phyloP scores from a whole-genome alignment of 2,888 invertebrate species.

The Plagiodera versicolora region DNA sequence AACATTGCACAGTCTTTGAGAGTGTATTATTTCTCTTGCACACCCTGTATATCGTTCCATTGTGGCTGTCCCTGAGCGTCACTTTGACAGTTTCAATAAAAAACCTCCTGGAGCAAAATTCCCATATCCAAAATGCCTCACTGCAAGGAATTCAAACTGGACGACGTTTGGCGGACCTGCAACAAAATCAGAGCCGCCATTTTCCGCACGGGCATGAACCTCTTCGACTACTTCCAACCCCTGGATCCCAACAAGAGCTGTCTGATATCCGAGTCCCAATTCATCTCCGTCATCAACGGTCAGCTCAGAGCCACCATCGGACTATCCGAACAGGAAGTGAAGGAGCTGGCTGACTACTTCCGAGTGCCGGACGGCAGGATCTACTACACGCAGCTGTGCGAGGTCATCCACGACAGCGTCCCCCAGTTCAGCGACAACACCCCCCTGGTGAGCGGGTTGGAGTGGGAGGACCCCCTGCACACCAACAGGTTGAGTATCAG shows the following conservation, averaged over 20 bases:
- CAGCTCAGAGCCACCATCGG: conserved; percentile 68
- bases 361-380: conserved; percentile 78
- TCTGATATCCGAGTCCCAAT: conserved; percentile 74
- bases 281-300: conserved; percentile 70
- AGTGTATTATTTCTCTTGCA: too few species aligned
- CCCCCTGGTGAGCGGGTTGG: conserved; percentile 59
- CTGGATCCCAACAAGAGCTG: conserved; percentile 70
- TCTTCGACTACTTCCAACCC: conserved; percentile 70
- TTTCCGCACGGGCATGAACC: conserved; percentile 70
- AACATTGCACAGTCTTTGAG: too few species aligned
- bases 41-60: too few species aligned
- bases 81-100: neutral
- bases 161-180: conserved; percentile 77
- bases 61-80: too few species aligned
- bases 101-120: neutral
- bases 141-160: conserved; percentile 56
- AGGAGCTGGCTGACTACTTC: conserved; percentile 76
- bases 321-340: conserved; percentile 71
- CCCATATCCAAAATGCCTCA: conserved; percentile 34
- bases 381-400: conserved; percentile 74
- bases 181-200: conserved; percentile 78
- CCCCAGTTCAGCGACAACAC: conserved; percentile 57
- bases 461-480: conserved; percentile 73
- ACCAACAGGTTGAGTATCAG: conserved; percentile 65
- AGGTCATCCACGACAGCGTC: conserved; percentile 69